These are phyloP conservation scores for Chrysolina oricalcia DNA, from an alignment of 2,888 invertebrate species.

Conservation along the genomic window DNA sequence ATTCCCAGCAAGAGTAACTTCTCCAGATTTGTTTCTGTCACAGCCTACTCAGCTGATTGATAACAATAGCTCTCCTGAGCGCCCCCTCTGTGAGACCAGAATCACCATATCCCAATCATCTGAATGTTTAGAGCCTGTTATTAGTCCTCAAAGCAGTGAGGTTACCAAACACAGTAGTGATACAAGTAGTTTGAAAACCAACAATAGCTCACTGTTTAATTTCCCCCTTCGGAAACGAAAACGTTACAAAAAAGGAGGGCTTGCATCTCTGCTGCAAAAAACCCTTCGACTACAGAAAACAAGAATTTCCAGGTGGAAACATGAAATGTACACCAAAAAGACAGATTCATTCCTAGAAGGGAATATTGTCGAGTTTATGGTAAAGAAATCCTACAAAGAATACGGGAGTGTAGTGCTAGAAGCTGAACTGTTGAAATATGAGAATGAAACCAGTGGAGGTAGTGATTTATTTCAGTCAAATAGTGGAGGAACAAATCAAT, in stretches of 20 bases:
- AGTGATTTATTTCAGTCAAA: constrained; percentile 17
- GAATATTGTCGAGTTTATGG: constrained; percentile 53
- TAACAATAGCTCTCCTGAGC: constrained; percentile 44
- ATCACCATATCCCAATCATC: constrained; percentile 34
- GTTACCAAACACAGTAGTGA: constrained; percentile 41
- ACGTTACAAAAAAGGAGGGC: constrained; percentile 73
- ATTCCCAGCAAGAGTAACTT: constrained; percentile 33
- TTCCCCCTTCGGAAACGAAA: constrained; percentile 58
- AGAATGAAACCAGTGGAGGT: constrained; percentile 12
- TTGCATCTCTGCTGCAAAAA: constrained; percentile 71
- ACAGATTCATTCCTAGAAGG: constrained; percentile 69
- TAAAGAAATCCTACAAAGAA: constrained; percentile 58
- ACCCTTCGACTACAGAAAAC: constrained; percentile 73
- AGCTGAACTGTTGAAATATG: constrained; percentile 47
- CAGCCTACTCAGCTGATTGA: constrained; percentile 46
- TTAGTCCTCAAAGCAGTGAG: constrained; percentile 53
- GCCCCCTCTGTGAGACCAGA: not conserved
- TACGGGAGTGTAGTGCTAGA: constrained; percentile 60
- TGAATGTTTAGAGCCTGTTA: constrained; percentile 51
- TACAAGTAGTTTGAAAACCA: constrained; percentile 24
- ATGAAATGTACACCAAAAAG: constrained; percentile 73
- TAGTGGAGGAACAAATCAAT: constrained; percentile 38
- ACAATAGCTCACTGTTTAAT: constrained; percentile 52
- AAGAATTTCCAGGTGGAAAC: constrained; percentile 73
- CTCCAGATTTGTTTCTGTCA: constrained; percentile 46